A percentile compares a stretch with the other conserved stretches of the same genome.
phyloP scores from a whole-genome alignment of 2,797 vertebrate species.

The Arnoldichthys spilopterus region DNA sequence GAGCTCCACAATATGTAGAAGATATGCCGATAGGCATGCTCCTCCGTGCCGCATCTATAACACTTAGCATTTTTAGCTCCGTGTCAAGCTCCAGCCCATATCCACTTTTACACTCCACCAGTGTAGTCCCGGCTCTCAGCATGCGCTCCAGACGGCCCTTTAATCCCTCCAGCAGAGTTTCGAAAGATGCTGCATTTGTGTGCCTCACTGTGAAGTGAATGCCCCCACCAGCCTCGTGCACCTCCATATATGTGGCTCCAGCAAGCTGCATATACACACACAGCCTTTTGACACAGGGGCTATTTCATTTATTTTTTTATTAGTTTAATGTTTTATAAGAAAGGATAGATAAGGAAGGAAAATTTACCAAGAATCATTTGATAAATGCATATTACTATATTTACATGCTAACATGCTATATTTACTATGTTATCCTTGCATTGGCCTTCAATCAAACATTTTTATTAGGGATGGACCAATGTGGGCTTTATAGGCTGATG shows the following conservation, averaged over 20 bases:
- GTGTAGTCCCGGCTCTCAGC: conserved; percentile 85
- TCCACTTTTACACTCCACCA: conserved; percentile 97
- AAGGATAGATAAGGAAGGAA: too few relatives aligned
- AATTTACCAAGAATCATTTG: too few relatives aligned
- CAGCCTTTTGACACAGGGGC: not conserved
- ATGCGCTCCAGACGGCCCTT: conserved; percentile 80
- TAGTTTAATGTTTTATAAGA: too few relatives aligned
- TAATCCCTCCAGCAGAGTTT: conserved; percentile 79
- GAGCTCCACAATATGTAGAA: conserved; percentile 94
- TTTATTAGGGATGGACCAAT: too few relatives aligned
- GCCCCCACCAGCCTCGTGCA: conserved; percentile 92
- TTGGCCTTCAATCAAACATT: too few relatives aligned
- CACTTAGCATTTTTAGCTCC: conserved; percentile 93
- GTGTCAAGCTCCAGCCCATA: conserved; percentile 88
- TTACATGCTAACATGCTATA: too few relatives aligned
- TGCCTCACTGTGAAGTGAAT: conserved; percentile 93
- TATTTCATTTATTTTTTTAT: too few relatives aligned
- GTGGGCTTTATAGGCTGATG: too few relatives aligned
- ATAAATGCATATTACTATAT: too few relatives aligned
- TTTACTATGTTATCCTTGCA: too few relatives aligned
- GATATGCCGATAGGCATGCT: conserved; percentile 85
- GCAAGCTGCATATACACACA: conserved; percentile 80
- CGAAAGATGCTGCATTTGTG: conserved; percentile 78
- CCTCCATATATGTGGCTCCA: conserved; percentile 94
- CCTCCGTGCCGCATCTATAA: conserved; percentile 81